Evolutionary conservation across 2,113 vertebrate genomes (phyloP).

Genomic region (Leucoraja erinaceus): DNA sequence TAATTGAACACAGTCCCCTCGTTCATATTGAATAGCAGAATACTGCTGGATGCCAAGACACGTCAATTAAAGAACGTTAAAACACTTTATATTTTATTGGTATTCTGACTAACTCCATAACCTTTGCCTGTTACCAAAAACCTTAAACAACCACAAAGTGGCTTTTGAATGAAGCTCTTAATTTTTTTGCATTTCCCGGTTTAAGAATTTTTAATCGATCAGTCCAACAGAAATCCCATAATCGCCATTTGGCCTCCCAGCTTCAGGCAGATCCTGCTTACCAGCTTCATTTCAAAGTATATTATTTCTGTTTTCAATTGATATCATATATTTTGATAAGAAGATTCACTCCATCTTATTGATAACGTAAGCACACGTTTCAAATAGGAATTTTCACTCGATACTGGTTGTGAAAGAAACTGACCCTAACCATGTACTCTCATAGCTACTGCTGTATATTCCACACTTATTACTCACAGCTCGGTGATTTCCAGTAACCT

Average conservation of each 20-base stretch:
- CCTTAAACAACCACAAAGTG: not conserved
- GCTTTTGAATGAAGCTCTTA: not conserved
- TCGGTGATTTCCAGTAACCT: constrained; percentile 32
- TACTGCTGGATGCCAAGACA: not conserved
- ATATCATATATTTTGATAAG: too few relatives aligned
- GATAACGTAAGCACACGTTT: not conserved
- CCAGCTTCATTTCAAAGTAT: not conserved
- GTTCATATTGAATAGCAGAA: too few relatives aligned
- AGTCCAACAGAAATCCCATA: not conserved
- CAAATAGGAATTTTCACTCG: not conserved
- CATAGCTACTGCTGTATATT: not conserved
- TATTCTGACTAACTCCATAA: not conserved
- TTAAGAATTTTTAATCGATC: not conserved
- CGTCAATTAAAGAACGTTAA: not conserved
- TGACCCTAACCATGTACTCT: not conserved
- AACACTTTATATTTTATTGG: not conserved
- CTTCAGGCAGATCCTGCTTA: not conserved
- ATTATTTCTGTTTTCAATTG: not conserved
- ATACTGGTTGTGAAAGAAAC: not conserved
- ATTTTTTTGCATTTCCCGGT: not conserved
- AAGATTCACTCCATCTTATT: not conserved
- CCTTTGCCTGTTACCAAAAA: not conserved
- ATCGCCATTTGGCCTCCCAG: too few relatives aligned
- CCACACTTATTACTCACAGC: constrained; percentile 14
- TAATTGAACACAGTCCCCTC: not conserved